phyloP scores from a whole-genome alignment of 2,888 invertebrate species.

The Dusona sp. region DNA sequence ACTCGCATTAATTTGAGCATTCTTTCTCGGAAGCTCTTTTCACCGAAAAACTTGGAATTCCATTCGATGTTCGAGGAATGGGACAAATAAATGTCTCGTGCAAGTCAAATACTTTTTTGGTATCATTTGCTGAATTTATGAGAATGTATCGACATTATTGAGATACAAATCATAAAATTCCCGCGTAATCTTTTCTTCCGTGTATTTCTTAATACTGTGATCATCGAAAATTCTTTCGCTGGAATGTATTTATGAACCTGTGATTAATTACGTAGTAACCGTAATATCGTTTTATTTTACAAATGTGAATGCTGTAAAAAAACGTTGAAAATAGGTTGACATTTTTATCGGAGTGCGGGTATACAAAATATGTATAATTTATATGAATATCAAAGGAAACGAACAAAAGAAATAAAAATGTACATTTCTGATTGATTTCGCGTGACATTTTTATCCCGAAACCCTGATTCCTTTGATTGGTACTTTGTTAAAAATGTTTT shows the following conservation, averaged over 20 bases:
- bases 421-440: background rate
- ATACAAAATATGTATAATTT: background rate
- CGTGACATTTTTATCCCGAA: background rate
- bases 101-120: background rate
- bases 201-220: background rate
- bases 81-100: background rate
- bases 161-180: background rate
- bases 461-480: too few species aligned
- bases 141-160: background rate
- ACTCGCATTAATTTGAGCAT: background rate
- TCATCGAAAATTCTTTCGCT: slow-evolving; percentile 7
- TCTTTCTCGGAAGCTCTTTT: background rate
- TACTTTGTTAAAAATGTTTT: too few species aligned
- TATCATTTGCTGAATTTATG: background rate
- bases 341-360: background rate
- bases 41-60: slow-evolving; percentile 8
- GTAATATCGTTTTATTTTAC: background rate
- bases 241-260: background rate
- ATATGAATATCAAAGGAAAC: background rate
- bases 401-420: background rate
- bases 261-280: background rate
- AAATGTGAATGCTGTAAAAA: background rate
- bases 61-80: background rate
- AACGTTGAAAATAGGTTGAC: background rate
- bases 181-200: background rate